These are phyloP conservation scores for Thermophis baileyi DNA, from an alignment of 2,113 vertebrate species.

Conservation along the genomic window DNA sequence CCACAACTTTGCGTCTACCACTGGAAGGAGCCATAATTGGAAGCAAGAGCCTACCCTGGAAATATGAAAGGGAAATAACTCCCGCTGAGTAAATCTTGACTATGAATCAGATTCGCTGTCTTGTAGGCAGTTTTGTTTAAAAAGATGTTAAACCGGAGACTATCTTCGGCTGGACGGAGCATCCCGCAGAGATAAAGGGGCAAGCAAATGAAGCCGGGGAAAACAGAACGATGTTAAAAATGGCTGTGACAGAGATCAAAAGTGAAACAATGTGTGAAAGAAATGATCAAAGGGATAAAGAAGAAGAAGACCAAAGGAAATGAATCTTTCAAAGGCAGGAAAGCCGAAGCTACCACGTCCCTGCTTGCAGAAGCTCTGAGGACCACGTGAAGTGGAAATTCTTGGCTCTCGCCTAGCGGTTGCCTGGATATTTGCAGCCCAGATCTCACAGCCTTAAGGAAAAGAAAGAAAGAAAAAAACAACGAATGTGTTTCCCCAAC, in stretches of 20 bases:
- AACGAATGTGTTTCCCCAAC: conserved; percentile 4
- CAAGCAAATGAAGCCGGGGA: conserved; percentile 46
- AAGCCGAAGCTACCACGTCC: neutral
- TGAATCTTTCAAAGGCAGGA: neutral
- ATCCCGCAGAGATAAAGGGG: conserved; percentile 15
- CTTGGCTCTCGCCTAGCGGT: neutral
- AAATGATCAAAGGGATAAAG: conserved; percentile 15
- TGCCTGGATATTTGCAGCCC: neutral
- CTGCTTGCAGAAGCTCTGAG: neutral
- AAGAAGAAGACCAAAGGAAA: neutral
- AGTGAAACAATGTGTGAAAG: conserved; percentile 18
- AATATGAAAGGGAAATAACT: conserved; percentile 52
- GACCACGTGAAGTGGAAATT: neutral
- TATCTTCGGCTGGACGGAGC: conserved; percentile 25
- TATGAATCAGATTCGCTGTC: conserved; percentile 53
- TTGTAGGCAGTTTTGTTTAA: conserved; percentile 46
- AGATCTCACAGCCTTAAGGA: neutral
- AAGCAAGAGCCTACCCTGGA: conserved; percentile 67
- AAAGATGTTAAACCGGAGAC: conserved; percentile 47
- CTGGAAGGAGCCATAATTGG: conserved; percentile 62
- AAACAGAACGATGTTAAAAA: conserved; percentile 20
- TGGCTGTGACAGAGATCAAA: conserved; percentile 12
- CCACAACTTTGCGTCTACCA: conserved; percentile 53
- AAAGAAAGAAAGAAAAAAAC: neutral
- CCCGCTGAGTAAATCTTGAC: conserved; percentile 59